phyloP scores from a whole-genome alignment of 2,888 invertebrate genomes.

The Theodoxus fluviatilis region DNA sequence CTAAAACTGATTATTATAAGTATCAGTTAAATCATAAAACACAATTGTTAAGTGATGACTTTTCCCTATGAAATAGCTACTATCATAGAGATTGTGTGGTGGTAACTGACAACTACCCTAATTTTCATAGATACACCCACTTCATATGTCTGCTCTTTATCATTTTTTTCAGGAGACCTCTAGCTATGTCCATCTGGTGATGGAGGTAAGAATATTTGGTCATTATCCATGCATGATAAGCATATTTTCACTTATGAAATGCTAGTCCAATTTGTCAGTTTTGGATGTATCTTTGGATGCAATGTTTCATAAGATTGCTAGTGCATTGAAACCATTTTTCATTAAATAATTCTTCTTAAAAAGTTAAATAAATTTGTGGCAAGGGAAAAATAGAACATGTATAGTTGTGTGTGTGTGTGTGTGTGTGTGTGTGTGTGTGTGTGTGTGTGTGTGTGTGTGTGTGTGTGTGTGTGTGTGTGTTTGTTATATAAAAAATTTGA shows the following conservation, averaged over 20 bases:
- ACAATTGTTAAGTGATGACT: too few species aligned
- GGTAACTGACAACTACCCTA: neutral
- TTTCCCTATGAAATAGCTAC: too few species aligned
- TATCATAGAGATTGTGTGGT: too few species aligned
- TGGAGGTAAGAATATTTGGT: slow-evolving; percentile 97
- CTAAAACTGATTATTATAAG: too few species aligned
- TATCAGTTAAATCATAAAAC: too few species aligned
- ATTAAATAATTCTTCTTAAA: too few species aligned
- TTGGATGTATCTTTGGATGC: too few species aligned
- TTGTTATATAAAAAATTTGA: neutral
- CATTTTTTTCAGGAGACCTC: slow-evolving; percentile 77
- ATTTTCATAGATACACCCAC: neutral
- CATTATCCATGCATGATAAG: slow-evolving; percentile 10
- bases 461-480: neutral
- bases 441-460: slow-evolving; percentile 6
- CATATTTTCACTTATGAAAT: too few species aligned
- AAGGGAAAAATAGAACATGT: neutral
- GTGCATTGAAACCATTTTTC: too few species aligned
- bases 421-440: slow-evolving; percentile 1
- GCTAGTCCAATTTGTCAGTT: too few species aligned
- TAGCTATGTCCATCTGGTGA: slow-evolving; percentile 94
- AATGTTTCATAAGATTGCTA: too few species aligned
- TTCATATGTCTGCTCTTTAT: slow-evolving; percentile 18
- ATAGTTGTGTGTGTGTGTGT: neutral
- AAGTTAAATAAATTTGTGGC: too few species aligned